Percentiles rank a stretch among this genome's conserved stretches.
phyloP scores from a whole-genome alignment of 2,113 vertebrate species.

The Xiphophorus hellerii region DNA sequence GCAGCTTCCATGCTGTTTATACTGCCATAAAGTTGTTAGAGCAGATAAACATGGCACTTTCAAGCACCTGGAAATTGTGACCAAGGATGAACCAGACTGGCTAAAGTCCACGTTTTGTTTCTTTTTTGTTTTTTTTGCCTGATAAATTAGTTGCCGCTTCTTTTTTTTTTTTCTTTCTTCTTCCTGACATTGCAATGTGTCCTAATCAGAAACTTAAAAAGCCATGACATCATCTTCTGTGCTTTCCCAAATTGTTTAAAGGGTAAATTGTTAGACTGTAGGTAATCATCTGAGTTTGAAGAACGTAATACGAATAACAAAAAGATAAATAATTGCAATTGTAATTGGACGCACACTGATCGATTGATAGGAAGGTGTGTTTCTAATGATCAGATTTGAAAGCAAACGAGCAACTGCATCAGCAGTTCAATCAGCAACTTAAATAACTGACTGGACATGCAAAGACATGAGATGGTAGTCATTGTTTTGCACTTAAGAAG shows the following conservation, averaged over 20 bases:
- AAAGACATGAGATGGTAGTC: not conserved
- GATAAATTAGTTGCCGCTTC: not conserved
- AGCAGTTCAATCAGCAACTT: not conserved
- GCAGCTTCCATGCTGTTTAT: not conserved
- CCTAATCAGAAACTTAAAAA: no score
- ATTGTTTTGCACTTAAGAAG: slow-evolving; percentile 30
- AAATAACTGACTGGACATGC: not conserved
- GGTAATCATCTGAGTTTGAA: no score
- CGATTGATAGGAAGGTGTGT: not conserved
- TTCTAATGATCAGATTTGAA: not conserved
- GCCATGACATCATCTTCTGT: no score
- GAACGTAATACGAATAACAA: not conserved
- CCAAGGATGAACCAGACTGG: not conserved
- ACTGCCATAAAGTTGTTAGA: not conserved
- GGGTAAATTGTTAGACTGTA: no score
- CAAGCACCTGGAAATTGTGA: not conserved
- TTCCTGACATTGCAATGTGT: no score
- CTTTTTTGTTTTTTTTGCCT: no score
- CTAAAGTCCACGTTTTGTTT: not conserved
- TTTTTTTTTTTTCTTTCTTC: not conserved
- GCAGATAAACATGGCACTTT: not conserved
- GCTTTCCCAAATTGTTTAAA: no score
- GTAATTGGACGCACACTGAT: not conserved
- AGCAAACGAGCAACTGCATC: not conserved
- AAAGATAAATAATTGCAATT: not conserved